Evolutionary conservation across 2,113 vertebrate genomes (phyloP).

Genomic region (Phalacrocorax carbo): DNA sequence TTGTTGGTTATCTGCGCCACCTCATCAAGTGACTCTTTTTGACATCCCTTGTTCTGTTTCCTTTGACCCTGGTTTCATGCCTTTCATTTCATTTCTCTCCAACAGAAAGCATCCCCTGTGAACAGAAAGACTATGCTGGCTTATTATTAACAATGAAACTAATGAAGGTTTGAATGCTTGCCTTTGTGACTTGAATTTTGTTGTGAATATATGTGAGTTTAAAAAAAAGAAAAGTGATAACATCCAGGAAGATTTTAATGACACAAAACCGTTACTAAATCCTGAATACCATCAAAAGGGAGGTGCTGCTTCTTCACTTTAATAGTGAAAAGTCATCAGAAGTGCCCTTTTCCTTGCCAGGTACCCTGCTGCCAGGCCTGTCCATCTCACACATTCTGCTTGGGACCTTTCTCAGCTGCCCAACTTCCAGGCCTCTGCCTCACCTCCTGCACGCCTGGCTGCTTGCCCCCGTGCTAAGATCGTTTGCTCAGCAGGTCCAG

Average conservation of each 20-base stretch:
- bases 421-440: background rate
- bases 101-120: background rate
- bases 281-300: background rate
- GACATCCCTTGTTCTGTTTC: background rate
- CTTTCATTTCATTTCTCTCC: background rate
- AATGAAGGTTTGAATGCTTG: background rate
- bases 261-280: background rate
- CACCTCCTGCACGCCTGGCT: background rate
- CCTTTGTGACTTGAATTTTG: background rate
- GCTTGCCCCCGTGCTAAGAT: background rate
- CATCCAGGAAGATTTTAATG: background rate
- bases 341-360: background rate
- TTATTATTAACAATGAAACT: background rate
- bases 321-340: background rate
- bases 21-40: background rate
- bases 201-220: background rate
- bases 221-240: background rate
- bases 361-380: background rate
- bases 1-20: background rate
- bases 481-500: background rate
- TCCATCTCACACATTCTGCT: background rate
- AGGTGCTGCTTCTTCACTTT: background rate
- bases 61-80: background rate
- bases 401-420: background rate
- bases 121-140: background rate